A percentile compares a stretch with the other conserved stretches of the same genome.
Conservation (phyloP, 2,113 vertebrate genomes). For the Abramis brama region DNA sequence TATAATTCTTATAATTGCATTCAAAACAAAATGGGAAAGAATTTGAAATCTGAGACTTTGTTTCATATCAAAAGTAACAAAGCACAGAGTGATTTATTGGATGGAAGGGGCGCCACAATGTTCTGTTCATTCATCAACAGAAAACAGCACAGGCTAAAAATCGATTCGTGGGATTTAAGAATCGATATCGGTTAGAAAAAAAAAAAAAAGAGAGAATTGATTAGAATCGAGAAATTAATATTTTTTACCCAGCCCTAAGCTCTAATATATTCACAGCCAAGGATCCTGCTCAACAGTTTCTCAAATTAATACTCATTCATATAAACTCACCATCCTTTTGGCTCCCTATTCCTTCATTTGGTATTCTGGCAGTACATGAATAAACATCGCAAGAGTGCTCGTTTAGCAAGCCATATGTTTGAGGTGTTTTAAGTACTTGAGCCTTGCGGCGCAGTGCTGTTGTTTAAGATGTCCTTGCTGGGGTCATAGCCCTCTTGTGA, state of each 20-base stretch:
- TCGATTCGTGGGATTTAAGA: too few relatives aligned
- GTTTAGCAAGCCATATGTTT: conserved; percentile 59
- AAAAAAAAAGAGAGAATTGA: too few relatives aligned
- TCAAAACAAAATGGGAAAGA: too few relatives aligned
- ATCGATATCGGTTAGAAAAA: too few relatives aligned
- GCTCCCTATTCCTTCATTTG: conserved; percentile 35
- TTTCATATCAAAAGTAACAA: too few relatives aligned
- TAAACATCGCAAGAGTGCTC: conserved; percentile 51
- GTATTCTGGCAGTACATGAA: conserved; percentile 51
- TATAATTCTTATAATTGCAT: too few relatives aligned
- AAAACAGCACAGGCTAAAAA: too few relatives aligned
- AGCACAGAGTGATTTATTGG: too few relatives aligned
- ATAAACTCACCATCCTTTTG: conserved; percentile 49
- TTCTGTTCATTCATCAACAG: too few relatives aligned
- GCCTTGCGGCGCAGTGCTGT: conserved; percentile 41
- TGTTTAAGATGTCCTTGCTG: conserved; percentile 58
- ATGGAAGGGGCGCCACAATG: too few relatives aligned
- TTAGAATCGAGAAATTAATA: too few relatives aligned
- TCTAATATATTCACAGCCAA: background rate
- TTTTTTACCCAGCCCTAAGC: background rate
- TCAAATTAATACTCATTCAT: conserved; percentile 47
- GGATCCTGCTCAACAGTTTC: background rate
- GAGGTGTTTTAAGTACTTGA: conserved; percentile 53
- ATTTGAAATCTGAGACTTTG: too few relatives aligned
- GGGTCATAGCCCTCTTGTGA: conserved; percentile 50